These are phyloP conservation scores for Ctenochaetus hawaiiensis DNA, from an alignment of 2,797 vertebrate genomes.

Conservation along the genomic window DNA sequence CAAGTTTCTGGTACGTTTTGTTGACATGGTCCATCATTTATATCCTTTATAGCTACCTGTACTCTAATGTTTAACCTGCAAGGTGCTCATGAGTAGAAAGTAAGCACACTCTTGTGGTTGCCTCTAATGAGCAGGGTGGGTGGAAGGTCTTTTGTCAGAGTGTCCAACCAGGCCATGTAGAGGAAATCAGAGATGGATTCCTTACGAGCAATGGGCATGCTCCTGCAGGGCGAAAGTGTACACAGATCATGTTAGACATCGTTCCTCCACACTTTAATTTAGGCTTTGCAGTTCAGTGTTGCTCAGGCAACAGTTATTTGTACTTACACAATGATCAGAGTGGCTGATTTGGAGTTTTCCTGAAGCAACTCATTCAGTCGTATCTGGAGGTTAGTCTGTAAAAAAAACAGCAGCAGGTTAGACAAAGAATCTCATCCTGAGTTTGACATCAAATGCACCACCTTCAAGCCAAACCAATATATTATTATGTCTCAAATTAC, in stretches of 20 bases:
- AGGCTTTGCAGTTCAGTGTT: neutral
- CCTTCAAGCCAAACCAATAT: neutral
- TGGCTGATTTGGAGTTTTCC: slow-evolving; percentile 92
- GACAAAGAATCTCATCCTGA: neutral
- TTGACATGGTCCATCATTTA: slow-evolving; percentile 27
- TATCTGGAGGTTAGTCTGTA: slow-evolving; percentile 94
- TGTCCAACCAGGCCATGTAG: slow-evolving; percentile 98
- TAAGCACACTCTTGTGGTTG: slow-evolving; percentile 98
- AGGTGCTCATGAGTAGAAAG: slow-evolving; percentile 94
- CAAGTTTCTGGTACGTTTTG: neutral
- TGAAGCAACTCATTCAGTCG: slow-evolving; percentile 95
- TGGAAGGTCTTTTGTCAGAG: slow-evolving; percentile 94
- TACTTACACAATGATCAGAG: slow-evolving; percentile 96
- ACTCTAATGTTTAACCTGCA: neutral
- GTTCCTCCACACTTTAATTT: neutral
- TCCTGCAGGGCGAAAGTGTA: slow-evolving; percentile 82
- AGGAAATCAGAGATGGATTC: slow-evolving; percentile 93
- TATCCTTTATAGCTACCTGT: slow-evolving; percentile 23
- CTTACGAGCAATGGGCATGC: slow-evolving; percentile 97
- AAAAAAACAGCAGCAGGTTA: slow-evolving; percentile 29
- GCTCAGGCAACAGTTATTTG: neutral
- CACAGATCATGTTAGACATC: slow-evolving; percentile 23
- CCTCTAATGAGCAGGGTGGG: slow-evolving; percentile 94
- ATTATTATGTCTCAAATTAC: neutral
- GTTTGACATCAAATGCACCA: neutral